Evolutionary conservation across 2,888 invertebrate species (phyloP).

Genomic region (Globia sparganii): DNA sequence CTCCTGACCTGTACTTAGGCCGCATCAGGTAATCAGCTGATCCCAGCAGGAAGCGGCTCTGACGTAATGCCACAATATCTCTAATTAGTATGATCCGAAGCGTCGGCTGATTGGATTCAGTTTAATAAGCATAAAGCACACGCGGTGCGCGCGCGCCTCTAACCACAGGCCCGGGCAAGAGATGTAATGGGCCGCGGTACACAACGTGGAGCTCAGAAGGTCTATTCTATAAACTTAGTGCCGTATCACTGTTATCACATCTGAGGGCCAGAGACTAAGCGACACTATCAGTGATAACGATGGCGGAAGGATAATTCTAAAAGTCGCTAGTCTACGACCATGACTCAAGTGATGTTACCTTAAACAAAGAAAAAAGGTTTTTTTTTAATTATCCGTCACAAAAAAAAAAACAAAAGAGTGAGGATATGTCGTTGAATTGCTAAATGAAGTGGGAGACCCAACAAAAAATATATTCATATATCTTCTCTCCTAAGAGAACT

Average conservation of each 20-base stretch:
- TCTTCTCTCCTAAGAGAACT: too few relatives aligned
- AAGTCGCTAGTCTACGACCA: neutral
- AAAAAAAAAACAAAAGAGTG: too few relatives aligned
- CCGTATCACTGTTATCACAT: too few relatives aligned
- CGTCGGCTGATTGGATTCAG: slow-evolving; percentile 83
- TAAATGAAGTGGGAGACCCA: too few relatives aligned
- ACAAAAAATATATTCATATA: too few relatives aligned
- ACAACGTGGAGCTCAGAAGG: slow-evolving; percentile 39
- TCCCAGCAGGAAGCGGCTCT: slow-evolving; percentile 54
- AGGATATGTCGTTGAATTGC: too few relatives aligned
- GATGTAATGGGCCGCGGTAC: slow-evolving; percentile 35
- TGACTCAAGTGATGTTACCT: neutral
- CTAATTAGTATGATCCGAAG: slow-evolving; percentile 67
- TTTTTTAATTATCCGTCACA: neutral
- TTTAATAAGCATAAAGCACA: slow-evolving; percentile 87
- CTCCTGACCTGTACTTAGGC: slow-evolving; percentile 10
- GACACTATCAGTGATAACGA: too few relatives aligned
- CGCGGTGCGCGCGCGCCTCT: slow-evolving; percentile 56
- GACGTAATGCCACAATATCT: slow-evolving; percentile 51
- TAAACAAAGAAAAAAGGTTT: neutral
- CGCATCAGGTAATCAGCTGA: slow-evolving; percentile 40
- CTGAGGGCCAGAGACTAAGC: neutral
- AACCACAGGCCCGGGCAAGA: slow-evolving; percentile 60
- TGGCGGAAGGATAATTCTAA: neutral
- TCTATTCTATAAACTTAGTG: neutral